Conservation (phyloP, 2,888 invertebrate species). For the Ramazzottius varieornatus region DNA sequence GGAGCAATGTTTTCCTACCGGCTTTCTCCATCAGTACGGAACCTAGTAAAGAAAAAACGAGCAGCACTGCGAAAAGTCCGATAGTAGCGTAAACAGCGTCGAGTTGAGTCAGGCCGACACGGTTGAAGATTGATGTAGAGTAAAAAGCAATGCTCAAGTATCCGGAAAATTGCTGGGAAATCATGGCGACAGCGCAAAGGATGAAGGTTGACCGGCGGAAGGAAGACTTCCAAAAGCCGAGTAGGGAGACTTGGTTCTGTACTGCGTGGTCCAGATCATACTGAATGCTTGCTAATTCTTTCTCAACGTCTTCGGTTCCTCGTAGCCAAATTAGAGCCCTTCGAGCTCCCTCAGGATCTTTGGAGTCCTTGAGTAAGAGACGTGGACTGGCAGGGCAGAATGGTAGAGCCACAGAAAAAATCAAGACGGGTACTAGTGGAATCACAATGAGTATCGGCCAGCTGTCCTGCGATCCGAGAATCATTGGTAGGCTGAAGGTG, state of each 20-base stretch:
- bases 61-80: background rate
- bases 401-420: background rate
- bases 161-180: background rate
- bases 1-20: background rate
- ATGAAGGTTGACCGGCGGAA: background rate
- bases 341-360: background rate
- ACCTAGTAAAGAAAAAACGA: background rate
- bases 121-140: background rate
- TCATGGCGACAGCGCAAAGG: background rate
- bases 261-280: background rate
- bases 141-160: background rate
- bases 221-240: background rate
- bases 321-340: background rate
- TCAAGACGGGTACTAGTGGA: background rate
- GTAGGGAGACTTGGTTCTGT: background rate
- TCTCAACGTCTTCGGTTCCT: background rate
- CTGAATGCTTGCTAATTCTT: background rate
- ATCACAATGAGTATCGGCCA: background rate
- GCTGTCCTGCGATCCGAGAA: background rate
- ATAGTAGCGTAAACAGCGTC: background rate
- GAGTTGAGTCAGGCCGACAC: background rate
- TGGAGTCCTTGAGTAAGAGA: background rate
- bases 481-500: background rate
- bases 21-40: background rate
- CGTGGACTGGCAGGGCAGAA: background rate